Evolutionary conservation across 2,797 vertebrate species (phyloP).

Genomic region (Esox lucius): DNA sequence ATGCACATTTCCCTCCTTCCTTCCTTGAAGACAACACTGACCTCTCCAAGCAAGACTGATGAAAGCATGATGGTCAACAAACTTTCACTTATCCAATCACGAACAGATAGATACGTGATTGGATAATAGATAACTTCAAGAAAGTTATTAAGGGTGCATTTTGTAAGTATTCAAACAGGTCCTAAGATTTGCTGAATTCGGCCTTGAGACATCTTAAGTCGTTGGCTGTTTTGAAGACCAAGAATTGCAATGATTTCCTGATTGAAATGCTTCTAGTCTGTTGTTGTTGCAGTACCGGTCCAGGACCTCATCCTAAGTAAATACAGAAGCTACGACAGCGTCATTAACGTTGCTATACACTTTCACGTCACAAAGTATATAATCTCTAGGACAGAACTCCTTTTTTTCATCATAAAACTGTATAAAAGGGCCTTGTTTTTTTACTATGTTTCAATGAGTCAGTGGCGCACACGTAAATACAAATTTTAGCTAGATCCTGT

Average conservation of each 20-base stretch:
- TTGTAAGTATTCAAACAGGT: neutral
- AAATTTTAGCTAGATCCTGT: constrained; percentile 74
- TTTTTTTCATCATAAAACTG: constrained; percentile 58
- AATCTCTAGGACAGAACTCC: constrained; percentile 46
- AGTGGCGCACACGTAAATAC: constrained; percentile 76
- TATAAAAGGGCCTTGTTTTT: constrained; percentile 59
- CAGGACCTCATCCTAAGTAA: constrained; percentile 16
- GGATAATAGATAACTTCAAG: neutral
- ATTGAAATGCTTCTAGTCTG: neutral
- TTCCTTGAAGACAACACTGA: neutral
- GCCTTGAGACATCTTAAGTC: neutral
- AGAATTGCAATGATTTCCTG: neutral
- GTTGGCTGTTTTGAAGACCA: constrained; percentile 14
- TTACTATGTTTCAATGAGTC: constrained; percentile 57
- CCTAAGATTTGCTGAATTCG: neutral
- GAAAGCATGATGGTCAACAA: neutral
- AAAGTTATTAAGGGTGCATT: neutral
- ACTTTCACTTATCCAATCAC: neutral
- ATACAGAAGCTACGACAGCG: constrained; percentile 45
- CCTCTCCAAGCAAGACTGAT: neutral
- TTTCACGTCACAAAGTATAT: constrained; percentile 46
- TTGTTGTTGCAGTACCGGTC: constrained; percentile 9
- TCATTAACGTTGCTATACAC: constrained; percentile 52
- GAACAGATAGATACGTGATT: neutral
- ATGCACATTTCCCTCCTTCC: neutral